Evolutionary conservation across 2,797 vertebrate species (phyloP).

Genomic region (Mallotus villosus): DNA sequence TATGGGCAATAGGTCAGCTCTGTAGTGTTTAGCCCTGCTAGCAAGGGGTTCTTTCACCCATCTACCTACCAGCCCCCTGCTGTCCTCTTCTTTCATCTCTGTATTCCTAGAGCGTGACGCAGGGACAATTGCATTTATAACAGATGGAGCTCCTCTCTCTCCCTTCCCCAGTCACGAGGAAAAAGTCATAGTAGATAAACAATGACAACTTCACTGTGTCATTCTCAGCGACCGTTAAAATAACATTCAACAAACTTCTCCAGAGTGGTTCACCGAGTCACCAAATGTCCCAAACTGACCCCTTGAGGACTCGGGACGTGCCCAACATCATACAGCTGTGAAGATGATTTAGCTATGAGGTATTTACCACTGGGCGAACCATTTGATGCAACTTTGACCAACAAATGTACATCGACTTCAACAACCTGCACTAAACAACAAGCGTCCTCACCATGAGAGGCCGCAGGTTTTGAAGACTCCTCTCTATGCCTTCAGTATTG

Average conservation of each 20-base stretch:
- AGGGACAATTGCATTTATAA: too few species aligned
- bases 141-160: too few species aligned
- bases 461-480: background rate
- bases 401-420: background rate
- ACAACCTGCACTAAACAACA: background rate
- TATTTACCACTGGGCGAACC: background rate
- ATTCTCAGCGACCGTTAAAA: slow-evolving; percentile 1
- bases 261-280: slow-evolving; percentile 23
- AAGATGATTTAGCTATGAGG: slow-evolving; percentile 19
- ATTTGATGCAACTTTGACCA: background rate
- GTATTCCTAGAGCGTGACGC: too few species aligned
- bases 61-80: too few species aligned
- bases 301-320: slow-evolving; percentile 13
- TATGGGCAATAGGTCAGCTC: too few species aligned
- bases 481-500: background rate
- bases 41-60: too few species aligned
- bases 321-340: slow-evolving; percentile 21
- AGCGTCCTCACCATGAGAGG: background rate
- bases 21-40: too few species aligned
- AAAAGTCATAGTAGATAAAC: slow-evolving; percentile 12
- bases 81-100: too few species aligned
- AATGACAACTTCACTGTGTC: slow-evolving; percentile 1
- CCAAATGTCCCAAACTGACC: slow-evolving; percentile 31
- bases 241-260: slow-evolving; percentile 19
- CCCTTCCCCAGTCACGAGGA: slow-evolving; percentile 1